Percentiles rank a stretch among this genome's conserved stretches.
These are phyloP conservation scores for Hyperopisus bebe DNA, from an alignment of 2,113 vertebrate genomes.

Conservation along the genomic window DNA sequence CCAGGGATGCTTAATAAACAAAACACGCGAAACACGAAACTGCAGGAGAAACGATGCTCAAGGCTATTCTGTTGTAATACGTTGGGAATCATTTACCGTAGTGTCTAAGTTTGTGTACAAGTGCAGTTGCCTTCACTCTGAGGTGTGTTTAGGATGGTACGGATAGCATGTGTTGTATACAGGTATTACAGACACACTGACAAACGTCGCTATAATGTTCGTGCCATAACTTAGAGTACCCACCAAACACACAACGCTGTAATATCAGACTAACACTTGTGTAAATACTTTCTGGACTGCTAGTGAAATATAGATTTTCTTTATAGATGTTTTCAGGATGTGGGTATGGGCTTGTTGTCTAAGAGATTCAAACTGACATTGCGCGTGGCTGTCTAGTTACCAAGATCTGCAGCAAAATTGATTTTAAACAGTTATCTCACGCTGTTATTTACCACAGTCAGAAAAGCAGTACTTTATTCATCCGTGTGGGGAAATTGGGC, in stretches of 20 bases:
- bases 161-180: background rate
- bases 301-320: background rate
- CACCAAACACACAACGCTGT: background rate
- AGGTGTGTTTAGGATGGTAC: background rate
- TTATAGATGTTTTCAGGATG: background rate
- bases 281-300: background rate
- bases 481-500: background rate
- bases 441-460: background rate
- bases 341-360: background rate
- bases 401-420: background rate
- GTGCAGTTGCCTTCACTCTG: background rate
- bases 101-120: background rate
- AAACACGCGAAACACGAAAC: background rate
- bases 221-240: background rate
- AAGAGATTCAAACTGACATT: background rate
- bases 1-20: background rate
- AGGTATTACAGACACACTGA: background rate
- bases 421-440: constrained; percentile 3
- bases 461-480: background rate
- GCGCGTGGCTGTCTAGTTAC: background rate
- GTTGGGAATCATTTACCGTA: background rate
- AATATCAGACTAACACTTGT: background rate
- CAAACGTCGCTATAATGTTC: background rate
- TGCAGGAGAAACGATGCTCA: background rate
- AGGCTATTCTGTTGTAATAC: background rate